Evolutionary conservation across 2,888 invertebrate genomes (phyloP), one percentile per base, ranked within the genome.

Genomic region (Nephrotoma appendiculata): DNA sequence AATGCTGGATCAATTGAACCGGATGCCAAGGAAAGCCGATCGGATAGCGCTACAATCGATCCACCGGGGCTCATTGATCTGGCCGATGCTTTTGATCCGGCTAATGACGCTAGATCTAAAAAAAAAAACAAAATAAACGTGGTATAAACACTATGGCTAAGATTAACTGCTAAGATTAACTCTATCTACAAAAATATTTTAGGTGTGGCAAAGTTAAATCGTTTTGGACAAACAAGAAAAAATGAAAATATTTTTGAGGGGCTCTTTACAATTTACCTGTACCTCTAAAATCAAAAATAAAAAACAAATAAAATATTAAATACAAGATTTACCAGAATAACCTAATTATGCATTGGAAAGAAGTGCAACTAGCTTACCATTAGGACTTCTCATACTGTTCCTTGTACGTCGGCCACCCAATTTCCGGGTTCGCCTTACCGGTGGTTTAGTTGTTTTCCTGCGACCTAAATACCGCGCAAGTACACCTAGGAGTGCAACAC

Each of bases 401-500:
- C 94, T 92, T 43, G 92, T 91, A 57, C 93, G 91, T n/a, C 94
- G 92, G 84, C 95, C 93, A 0, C 91, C 90, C 85, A 90, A 90
- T 90, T 94, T 94, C 87, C 94, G 92, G 7, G 93, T 92, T 89
- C 94, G 94, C 57, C 92, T 90, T 31, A 71, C 31, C 0, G 94
- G 91, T 83, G 94, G 94, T 86, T 95, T 93, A 88, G 94, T 93
- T 12, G 94, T 94, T 89, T 95, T 93, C 87, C 95, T 93, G 87
- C 97, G 93, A 86, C 96, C 94, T 89, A 97, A 92, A 91, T 96
- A 96, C 89, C 95, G 94, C 83, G 98, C 96, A 44, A 98, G 91
- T 9, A 97, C 94, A 57, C 96, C 96, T 83, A 98, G 94, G n/a
- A 98, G 92, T 7, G 96, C 94, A 31, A 97, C 94, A 89, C 98